Conservation (phyloP, 2,113 vertebrate species). For the Parus major region DNA sequence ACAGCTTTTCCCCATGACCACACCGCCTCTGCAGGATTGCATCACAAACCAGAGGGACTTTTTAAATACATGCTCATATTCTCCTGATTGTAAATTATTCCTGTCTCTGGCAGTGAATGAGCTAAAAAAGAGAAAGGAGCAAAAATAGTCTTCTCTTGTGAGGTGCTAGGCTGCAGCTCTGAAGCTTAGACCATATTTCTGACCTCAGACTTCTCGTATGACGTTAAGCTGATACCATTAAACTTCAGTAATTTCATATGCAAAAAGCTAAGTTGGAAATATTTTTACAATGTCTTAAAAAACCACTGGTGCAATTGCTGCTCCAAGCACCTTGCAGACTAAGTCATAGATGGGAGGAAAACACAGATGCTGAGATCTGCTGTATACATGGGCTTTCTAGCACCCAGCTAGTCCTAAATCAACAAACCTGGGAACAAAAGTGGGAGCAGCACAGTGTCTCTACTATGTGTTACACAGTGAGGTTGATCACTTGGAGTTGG, state of each 20-base stretch:
- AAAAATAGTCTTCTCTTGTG: background rate
- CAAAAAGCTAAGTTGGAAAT: background rate
- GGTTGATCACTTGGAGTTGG: background rate
- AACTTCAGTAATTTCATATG: background rate
- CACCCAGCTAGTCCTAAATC: background rate
- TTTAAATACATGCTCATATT: background rate
- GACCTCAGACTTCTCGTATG: background rate
- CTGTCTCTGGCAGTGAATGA: background rate
- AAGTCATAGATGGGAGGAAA: background rate
- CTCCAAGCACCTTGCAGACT: background rate
- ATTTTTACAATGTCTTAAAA: background rate
- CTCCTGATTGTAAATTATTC: background rate
- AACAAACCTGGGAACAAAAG: background rate
- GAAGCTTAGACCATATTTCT: background rate
- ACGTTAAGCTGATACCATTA: background rate
- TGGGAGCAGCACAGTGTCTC: rapidly evolving
- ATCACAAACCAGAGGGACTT: background rate
- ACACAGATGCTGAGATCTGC: background rate
- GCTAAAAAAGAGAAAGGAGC: background rate
- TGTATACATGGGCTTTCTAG: background rate
- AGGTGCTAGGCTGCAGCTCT: background rate
- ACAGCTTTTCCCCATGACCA: background rate
- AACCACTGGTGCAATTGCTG: background rate
- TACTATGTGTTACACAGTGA: rapidly evolving
- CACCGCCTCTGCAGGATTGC: background rate